A percentile compares a stretch with the other conserved stretches of the same genome.
Conservation (phyloP, 30 jellyfish, hydroid and myxozoan species). For the Hydractinia echinata region DNA sequence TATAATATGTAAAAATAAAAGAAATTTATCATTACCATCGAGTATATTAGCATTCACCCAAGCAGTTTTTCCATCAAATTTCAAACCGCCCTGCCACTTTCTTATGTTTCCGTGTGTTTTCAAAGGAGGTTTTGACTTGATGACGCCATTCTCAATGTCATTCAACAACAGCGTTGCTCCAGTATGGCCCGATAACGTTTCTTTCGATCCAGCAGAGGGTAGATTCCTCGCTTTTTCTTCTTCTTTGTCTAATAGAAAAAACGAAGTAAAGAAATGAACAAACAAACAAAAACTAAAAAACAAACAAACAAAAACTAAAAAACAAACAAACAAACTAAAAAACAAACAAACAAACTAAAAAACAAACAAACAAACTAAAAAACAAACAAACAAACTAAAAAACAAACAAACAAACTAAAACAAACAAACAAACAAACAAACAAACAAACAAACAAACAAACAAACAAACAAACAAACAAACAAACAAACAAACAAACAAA, state of each 20-base stretch:
- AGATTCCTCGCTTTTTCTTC: not conserved
- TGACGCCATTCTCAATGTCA: slow-evolving; percentile 30
- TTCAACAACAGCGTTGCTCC: slow-evolving; percentile 33
- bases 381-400: no score
- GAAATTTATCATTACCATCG: slow-evolving; percentile 16
- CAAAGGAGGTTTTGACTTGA: slow-evolving; percentile 33
- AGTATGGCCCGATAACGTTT: slow-evolving; percentile 32
- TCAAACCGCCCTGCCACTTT: slow-evolving; percentile 48
- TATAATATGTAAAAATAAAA: not conserved
- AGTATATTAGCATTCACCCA: slow-evolving; percentile 24
- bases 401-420: no score
- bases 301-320: no score
- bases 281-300: no score
- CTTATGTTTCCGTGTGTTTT: slow-evolving; percentile 4
- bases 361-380: no score
- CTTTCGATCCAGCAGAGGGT: slow-evolving; percentile 27
- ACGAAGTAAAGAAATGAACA: not conserved
- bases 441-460: no score
- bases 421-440: no score
- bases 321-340: no score
- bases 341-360: no score
- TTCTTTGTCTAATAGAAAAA: not conserved
- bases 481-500: no score
- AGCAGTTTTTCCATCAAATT: slow-evolving; percentile 34
- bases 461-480: no score